Evolutionary conservation across 2,113 vertebrate species (phyloP), one percentile per base, ranked within the genome.

Genomic region (Rhipidura dahli): DNA sequence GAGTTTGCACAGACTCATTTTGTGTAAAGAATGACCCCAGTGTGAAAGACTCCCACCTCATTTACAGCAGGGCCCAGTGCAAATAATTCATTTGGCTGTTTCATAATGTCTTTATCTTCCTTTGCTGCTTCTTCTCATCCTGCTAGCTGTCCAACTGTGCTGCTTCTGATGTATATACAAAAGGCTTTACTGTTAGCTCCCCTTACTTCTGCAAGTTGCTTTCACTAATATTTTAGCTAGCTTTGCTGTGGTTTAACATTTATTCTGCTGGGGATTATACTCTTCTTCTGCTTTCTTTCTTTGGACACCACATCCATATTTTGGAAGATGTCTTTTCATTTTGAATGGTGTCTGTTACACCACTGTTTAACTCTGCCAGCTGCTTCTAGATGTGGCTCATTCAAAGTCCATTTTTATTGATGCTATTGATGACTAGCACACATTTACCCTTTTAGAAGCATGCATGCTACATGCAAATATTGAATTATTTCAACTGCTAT

Each of bases 281-380:
- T 92, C 42, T 77, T 90, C 66, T 54, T 95, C 84, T 94, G 63
- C 73, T 94, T 96, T 93, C 54, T 90, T 94, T 94, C 90, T 94
- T 79, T 42, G 66, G 45, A 92, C 66, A 59, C 42, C 17, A 35
- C 7, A 5, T 66, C 85, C 68, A 51, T 53, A 47, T 77, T 93
- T 92, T 89, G 57, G 63, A 90, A 88, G 18, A 88, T 19, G 22
- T 50, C 66, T 80, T 94, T 94, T 88, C 35, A 19, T 71, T 85
- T 53, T 45, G 54, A 76, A 59, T 73, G 33, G 18, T 57, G 23
- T 70, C 82, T 83, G 1, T 86, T 76, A 66, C 49, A n/a, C 19
- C 11, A 2, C 31, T 42, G 44, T 79, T 76, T 40, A 66, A 51
- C 37, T 82, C 40, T 31, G 37, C n/a, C 61, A 51, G 47, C 35